Evolutionary conservation across 1,140 invertebrate species (phyloP).

Genomic region (Pseudomyrmex sp.): DNA sequence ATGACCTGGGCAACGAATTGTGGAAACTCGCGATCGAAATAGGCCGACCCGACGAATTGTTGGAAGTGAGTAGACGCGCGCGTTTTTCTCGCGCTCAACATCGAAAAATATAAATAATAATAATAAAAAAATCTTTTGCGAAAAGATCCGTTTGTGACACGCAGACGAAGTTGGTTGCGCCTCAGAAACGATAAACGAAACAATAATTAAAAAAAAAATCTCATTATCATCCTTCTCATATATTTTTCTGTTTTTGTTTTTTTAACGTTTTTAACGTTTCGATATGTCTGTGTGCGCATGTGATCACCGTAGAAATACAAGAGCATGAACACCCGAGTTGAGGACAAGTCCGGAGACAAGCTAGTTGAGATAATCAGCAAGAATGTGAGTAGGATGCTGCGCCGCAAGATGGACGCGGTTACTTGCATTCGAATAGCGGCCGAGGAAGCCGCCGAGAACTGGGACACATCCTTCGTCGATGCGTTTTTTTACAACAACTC

Average conservation of each 20-base stretch:
- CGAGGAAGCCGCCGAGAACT: conserved; percentile 88
- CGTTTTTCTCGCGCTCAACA: background rate
- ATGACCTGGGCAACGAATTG: conserved; percentile 87
- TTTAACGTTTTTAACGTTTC: background rate
- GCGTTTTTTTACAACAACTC: background rate
- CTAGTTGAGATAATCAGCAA: conserved; percentile 90
- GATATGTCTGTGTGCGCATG: too few relatives aligned
- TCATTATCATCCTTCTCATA: background rate
- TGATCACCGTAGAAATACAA: conserved; percentile 89
- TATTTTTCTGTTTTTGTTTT: background rate
- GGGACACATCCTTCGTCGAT: conserved; percentile 80
- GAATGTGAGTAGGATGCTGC: conserved; percentile 91
- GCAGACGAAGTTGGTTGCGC: too few relatives aligned
- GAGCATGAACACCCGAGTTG: conserved; percentile 90
- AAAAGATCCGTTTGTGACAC: too few relatives aligned
- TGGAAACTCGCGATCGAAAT: conserved; percentile 87
- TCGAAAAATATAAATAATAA: background rate
- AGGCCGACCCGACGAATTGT: conserved; percentile 87
- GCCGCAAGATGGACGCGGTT: conserved; percentile 93
- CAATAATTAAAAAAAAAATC: too few relatives aligned
- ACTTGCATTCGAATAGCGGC: conserved; percentile 91
- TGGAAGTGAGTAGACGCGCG: conserved; percentile 82
- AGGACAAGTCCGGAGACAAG: conserved; percentile 90
- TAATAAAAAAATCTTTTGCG: background rate
- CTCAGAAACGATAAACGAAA: too few relatives aligned